Percentiles rank a stretch among this genome's conserved stretches.
phyloP scores from a whole-genome alignment of 2,797 vertebrate species.

The Mormyrus hasselquistii region DNA sequence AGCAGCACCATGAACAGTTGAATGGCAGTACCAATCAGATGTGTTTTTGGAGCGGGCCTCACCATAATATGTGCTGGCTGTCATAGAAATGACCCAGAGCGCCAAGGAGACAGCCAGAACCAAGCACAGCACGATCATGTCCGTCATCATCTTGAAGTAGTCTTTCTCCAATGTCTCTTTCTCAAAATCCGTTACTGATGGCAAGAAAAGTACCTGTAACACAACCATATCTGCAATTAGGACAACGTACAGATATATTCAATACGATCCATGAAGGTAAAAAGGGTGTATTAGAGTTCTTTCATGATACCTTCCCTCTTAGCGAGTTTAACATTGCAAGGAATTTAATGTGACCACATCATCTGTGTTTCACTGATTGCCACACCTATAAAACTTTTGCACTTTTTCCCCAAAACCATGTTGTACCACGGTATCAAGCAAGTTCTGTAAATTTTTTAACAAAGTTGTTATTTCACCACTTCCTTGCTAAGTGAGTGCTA shows the following conservation, averaged over 20 bases:
- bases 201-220: conserved; percentile 25
- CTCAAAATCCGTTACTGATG: conserved; percentile 42
- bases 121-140: conserved; percentile 77
- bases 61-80: conserved; percentile 80
- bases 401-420: background rate
- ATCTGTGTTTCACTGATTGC: background rate
- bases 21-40: background rate
- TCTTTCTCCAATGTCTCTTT: conserved; percentile 56
- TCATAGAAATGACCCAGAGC: conserved; percentile 88
- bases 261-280: background rate
- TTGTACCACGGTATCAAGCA: background rate
- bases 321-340: background rate
- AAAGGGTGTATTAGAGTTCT: background rate
- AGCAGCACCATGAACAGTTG: background rate
- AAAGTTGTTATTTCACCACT: background rate
- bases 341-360: background rate
- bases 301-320: background rate
- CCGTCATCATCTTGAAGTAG: conserved; percentile 82
- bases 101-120: conserved; percentile 79
- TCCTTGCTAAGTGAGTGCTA: background rate
- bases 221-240: background rate
- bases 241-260: background rate
- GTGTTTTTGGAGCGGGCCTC: conserved; percentile 41
- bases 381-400: background rate
- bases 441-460: background rate